Conservation (phyloP, 2,113 vertebrate species). For the Takifugu bimaculatus region DNA sequence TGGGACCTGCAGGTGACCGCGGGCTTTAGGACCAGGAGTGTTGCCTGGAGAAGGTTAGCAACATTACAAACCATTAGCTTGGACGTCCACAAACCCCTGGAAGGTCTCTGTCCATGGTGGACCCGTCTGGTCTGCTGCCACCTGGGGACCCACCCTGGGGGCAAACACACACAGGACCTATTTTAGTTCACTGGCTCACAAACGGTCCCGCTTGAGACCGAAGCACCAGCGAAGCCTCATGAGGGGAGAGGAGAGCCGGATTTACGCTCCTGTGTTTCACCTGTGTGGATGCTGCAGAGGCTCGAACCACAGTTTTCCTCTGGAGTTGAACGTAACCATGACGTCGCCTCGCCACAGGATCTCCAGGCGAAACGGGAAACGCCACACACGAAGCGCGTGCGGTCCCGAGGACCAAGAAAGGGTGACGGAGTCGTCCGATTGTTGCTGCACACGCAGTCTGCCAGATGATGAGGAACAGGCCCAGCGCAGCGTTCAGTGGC, state of each 20-base stretch:
- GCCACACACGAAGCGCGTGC: slow-evolving; percentile 71
- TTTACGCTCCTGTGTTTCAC: slow-evolving; percentile 1
- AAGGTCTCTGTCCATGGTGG: slow-evolving; percentile 83
- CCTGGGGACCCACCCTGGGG: slow-evolving; percentile 13
- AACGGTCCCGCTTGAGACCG: no score
- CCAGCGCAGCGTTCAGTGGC: not conserved
- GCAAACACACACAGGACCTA: not conserved
- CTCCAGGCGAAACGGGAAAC: slow-evolving; percentile 81
- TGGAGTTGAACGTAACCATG: slow-evolving; percentile 82
- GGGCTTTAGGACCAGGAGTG: no score
- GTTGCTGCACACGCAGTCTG: slow-evolving; percentile 76
- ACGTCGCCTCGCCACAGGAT: slow-evolving; percentile 75
- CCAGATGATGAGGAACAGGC: slow-evolving; percentile 14
- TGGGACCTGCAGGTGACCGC: slow-evolving; percentile 75
- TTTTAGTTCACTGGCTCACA: not conserved
- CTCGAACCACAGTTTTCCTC: slow-evolving; percentile 84
- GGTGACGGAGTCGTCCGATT: slow-evolving; percentile 62
- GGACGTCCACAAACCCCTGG: slow-evolving; percentile 82
- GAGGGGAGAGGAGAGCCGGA: no score
- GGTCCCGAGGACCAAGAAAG: slow-evolving; percentile 70
- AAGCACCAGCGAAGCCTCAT: no score
- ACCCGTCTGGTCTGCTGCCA: slow-evolving; percentile 65
- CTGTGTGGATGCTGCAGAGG: slow-evolving; percentile 67
- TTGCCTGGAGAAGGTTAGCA: no score
- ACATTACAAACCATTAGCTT: slow-evolving; percentile 80